Evolutionary conservation across 2,888 invertebrate genomes (phyloP).

Genomic region (Andrena haemorrhoa): DNA sequence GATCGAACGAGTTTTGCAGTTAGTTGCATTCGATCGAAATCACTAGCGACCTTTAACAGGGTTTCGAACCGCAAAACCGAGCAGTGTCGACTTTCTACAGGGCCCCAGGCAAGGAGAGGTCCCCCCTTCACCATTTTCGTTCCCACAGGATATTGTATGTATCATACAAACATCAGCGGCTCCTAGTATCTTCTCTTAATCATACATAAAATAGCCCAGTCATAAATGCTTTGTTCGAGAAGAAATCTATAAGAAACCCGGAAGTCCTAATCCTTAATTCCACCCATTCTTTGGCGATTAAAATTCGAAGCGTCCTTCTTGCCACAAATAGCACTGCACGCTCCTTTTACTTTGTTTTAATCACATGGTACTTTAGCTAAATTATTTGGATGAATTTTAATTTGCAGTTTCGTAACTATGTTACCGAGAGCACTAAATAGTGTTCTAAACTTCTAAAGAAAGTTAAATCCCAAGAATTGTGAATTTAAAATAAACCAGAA

Average conservation of each 20-base stretch:
- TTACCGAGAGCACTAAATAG: too few relatives aligned
- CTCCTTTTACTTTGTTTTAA: background rate
- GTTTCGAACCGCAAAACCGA: slow-evolving; percentile 48
- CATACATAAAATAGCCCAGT: background rate
- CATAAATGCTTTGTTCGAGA: background rate
- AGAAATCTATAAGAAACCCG: background rate
- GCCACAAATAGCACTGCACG: background rate
- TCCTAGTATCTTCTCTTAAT: background rate
- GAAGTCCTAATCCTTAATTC: background rate
- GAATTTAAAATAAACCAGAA: too few relatives aligned
- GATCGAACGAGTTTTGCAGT: slow-evolving; percentile 35
- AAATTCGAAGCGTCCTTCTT: background rate
- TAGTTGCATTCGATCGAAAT: slow-evolving; percentile 35
- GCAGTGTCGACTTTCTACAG: slow-evolving; percentile 52
- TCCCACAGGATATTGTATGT: slow-evolving; percentile 20
- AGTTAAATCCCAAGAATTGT: too few relatives aligned
- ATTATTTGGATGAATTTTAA: background rate
- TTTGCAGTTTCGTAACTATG: too few relatives aligned
- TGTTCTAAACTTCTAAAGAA: too few relatives aligned
- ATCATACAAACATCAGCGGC: slow-evolving; percentile 4
- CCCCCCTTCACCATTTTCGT: slow-evolving; percentile 35
- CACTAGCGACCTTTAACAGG: slow-evolving; percentile 51
- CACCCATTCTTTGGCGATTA: background rate
- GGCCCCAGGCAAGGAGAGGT: slow-evolving; percentile 41
- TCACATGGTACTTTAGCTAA: background rate